Evolutionary conservation across 1,140 invertebrate species (phyloP).

Genomic region (Orussus abietinus): DNA sequence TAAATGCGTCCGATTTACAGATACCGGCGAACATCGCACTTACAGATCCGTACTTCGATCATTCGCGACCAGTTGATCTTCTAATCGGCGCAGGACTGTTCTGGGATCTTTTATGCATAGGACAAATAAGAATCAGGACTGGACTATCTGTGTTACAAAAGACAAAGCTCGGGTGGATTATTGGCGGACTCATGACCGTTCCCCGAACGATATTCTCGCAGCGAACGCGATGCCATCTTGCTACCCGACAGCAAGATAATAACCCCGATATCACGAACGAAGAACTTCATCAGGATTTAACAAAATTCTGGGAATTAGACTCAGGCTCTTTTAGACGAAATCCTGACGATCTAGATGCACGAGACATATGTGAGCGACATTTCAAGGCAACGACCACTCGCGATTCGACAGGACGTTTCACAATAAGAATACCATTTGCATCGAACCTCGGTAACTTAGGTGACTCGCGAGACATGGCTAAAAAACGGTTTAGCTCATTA

Average conservation of each 20-base stretch:
- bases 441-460: background rate
- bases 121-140: conserved; percentile 12
- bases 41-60: conserved; percentile 8
- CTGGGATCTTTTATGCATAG: conserved; percentile 8
- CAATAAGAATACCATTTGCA: background rate
- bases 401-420: conserved; percentile 1
- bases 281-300: background rate
- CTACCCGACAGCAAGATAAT: too few species aligned
- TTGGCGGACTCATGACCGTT: background rate
- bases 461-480: background rate
- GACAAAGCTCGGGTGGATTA: conserved; percentile 1
- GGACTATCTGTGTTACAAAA: conserved; percentile 1
- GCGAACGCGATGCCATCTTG: too few species aligned
- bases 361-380: background rate
- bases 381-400: background rate
- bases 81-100: conserved; percentile 10
- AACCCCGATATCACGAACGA: background rate
- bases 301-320: conserved; percentile 7
- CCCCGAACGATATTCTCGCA: too few species aligned
- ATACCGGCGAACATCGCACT: conserved; percentile 8
- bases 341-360: background rate
- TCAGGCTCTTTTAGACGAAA: background rate
- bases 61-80: conserved; percentile 2
- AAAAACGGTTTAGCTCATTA: conserved; percentile 12
- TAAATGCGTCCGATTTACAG: background rate